These are phyloP conservation scores for Aythya fuligula DNA, from an alignment of 2,797 vertebrate genomes.

Conservation along the genomic window DNA sequence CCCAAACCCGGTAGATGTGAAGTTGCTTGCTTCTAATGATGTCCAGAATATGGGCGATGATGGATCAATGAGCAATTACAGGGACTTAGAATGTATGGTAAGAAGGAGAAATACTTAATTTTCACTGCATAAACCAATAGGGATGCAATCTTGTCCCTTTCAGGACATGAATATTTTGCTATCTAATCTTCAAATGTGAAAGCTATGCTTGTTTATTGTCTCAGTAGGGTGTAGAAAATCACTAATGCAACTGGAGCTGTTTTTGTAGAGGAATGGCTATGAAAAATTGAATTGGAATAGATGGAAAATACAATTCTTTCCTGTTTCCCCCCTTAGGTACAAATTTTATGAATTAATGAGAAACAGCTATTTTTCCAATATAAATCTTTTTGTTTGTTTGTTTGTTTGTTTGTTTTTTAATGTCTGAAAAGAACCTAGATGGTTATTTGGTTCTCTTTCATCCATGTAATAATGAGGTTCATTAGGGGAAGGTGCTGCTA, in stretches of 20 bases:
- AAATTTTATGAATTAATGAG: background rate
- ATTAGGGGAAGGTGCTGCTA: background rate
- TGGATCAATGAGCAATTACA: background rate
- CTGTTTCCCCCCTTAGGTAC: background rate
- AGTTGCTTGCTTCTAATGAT: constrained; percentile 6
- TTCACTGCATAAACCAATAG: background rate
- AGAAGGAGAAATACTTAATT: constrained; percentile 7
- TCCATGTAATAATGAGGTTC: background rate
- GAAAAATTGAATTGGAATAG: background rate
- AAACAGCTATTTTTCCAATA: background rate
- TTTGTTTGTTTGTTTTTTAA: background rate
- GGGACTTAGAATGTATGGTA: background rate
- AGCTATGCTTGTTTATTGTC: background rate
- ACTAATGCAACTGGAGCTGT: background rate
- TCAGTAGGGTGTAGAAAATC: constrained; percentile 9
- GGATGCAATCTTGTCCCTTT: background rate
- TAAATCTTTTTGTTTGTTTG: background rate
- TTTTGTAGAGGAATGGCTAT: background rate
- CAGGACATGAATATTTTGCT: background rate
- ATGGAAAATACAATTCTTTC: background rate
- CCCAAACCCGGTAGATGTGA: constrained; percentile 14
- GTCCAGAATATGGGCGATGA: background rate
- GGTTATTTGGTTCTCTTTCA: background rate
- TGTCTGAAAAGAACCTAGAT: background rate
- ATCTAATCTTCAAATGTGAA: constrained; percentile 18